A percentile compares a stretch with the other conserved stretches of the same genome.
Conservation (phyloP, 2,888 invertebrate genomes). For the Andrena dorsata region DNA sequence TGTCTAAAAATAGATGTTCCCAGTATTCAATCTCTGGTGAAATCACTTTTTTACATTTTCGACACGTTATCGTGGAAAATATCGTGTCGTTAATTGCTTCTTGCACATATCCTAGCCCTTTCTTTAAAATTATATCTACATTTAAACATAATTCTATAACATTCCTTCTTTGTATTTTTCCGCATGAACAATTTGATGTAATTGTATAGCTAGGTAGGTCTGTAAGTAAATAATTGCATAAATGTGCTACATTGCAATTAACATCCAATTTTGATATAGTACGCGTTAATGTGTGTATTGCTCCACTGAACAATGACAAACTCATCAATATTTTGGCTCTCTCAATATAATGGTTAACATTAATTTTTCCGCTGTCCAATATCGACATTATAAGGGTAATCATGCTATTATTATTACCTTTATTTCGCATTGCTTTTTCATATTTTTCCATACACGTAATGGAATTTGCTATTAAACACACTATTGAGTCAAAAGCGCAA, state of each 20-base stretch:
- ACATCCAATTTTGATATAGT: no score
- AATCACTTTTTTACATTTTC: slow-evolving; percentile 32
- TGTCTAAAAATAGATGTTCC: slow-evolving; percentile 47
- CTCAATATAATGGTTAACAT: slow-evolving; percentile 1
- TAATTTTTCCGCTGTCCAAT: not conserved
- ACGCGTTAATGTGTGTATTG: no score
- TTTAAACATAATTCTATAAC: slow-evolving; percentile 25
- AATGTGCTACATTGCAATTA: slow-evolving; percentile 44
- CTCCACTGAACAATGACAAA: slow-evolving; percentile 34
- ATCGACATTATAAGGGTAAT: slow-evolving; percentile 44
- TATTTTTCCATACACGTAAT: slow-evolving; percentile 23
- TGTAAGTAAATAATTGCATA: slow-evolving; percentile 38
- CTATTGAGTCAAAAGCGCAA: no score
- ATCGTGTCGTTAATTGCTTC: slow-evolving; percentile 40
- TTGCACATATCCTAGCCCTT: slow-evolving; percentile 51
- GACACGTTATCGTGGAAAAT: slow-evolving; percentile 32
- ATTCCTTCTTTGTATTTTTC: slow-evolving; percentile 9
- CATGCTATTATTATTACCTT: slow-evolving; percentile 20
- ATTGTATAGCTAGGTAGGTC: slow-evolving; percentile 32
- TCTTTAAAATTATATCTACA: slow-evolving; percentile 35
- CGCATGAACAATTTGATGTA: not conserved
- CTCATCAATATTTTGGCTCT: slow-evolving; percentile 39
- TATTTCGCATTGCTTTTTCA: slow-evolving; percentile 41
- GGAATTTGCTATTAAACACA: no score
- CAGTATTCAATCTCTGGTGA: slow-evolving; percentile 40